Percentiles rank a stretch among this genome's conserved stretches.
Conservation (phyloP, 2,888 invertebrate species). For the Parasteatoda lunata region DNA sequence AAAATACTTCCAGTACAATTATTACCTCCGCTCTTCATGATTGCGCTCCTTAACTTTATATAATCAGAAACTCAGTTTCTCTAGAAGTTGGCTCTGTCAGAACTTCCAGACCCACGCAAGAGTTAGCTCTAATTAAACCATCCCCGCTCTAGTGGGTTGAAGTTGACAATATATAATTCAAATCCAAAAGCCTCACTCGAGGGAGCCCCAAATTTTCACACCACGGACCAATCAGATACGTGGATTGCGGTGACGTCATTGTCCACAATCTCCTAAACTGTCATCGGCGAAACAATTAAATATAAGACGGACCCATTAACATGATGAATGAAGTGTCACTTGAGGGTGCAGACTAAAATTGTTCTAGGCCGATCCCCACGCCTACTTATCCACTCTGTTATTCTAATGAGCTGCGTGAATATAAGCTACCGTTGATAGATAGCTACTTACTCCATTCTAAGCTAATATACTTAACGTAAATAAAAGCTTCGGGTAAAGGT, state of each 20-base stretch:
- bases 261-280: conserved; percentile 60
- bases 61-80: no score
- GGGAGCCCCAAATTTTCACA: conserved; percentile 33
- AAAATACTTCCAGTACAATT: no score
- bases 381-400: conserved; percentile 18
- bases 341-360: conserved; percentile 54
- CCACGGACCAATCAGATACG: conserved; percentile 49
- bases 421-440: conserved; percentile 45
- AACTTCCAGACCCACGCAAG: neutral
- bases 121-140: conserved; percentile 46
- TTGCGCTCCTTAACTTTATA: no score
- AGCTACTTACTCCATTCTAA: conserved; percentile 32
- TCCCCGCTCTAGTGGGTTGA: conserved; percentile 28
- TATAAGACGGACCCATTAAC: conserved; percentile 65
- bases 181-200: conserved; percentile 31
- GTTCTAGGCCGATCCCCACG: conserved; percentile 10
- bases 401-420: conserved; percentile 45
- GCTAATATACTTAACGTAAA: conserved; percentile 54
- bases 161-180: conserved; percentile 10
- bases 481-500: conserved; percentile 26
- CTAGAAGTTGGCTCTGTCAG: no score
- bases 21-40: no score
- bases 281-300: conserved; percentile 66
- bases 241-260: conserved; percentile 47
- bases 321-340: conserved; percentile 65